Percentiles rank a stretch among this genome's conserved stretches.
phyloP scores from a whole-genome alignment of 1,140 invertebrate genomes.

The Lordiphosa stackelbergi region DNA sequence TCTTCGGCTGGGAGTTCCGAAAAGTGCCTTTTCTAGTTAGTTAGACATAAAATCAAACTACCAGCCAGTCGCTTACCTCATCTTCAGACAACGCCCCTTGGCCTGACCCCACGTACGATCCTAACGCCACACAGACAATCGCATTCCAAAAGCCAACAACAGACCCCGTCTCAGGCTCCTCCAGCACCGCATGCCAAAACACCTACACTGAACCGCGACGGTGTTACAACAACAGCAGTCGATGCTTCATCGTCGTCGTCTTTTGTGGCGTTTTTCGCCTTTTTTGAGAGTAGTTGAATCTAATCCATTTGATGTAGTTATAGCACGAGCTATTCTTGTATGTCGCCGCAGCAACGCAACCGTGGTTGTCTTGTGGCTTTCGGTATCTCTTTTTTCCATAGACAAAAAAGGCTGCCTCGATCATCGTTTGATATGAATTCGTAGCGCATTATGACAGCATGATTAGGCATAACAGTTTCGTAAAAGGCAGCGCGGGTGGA shows the following conservation, averaged over 20 bases:
- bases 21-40: slow-evolving; percentile 24
- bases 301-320: slow-evolving; percentile 76
- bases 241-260: slow-evolving; percentile 20
- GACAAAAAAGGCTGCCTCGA: slow-evolving; percentile 68
- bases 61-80: not conserved
- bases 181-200: slow-evolving; percentile 59
- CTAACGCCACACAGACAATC: slow-evolving; percentile 44
- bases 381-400: slow-evolving; percentile 46
- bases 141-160: slow-evolving; percentile 54
- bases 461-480: slow-evolving; percentile 77
- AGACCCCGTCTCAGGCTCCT: slow-evolving; percentile 20
- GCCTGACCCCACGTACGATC: slow-evolving; percentile 63
- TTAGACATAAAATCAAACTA: slow-evolving; percentile 41
- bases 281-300: slow-evolving; percentile 74
- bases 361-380: slow-evolving; percentile 2
- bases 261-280: slow-evolving; percentile 70
- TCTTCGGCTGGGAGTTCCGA: too few species aligned
- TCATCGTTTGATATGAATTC: slow-evolving; percentile 76
- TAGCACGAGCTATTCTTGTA: slow-evolving; percentile 74
- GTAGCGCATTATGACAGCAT: slow-evolving; percentile 77
- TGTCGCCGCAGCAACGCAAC: slow-evolving; percentile 44
- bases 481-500: slow-evolving; percentile 65
- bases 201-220: slow-evolving; percentile 54
- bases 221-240: slow-evolving; percentile 1
- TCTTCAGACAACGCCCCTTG: slow-evolving; percentile 25